Evolutionary conservation across 2,797 vertebrate species (phyloP), one percentile per base, ranked within the genome.

Genomic region (Huso huso): DNA sequence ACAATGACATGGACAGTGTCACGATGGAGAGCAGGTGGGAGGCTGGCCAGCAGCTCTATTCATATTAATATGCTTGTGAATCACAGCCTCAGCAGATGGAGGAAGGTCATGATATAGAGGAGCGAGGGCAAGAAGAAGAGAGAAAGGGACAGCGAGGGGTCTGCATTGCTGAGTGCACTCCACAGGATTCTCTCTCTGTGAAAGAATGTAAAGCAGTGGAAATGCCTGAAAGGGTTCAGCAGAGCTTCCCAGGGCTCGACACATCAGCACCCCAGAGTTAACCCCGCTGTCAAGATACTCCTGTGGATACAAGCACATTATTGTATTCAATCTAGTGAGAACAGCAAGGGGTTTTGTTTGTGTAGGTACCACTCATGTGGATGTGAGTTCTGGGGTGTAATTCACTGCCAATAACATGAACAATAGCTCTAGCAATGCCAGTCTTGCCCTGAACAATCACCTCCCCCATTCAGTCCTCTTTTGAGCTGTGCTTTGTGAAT

Each of bases 251-350:
- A 61, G 58, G 58, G 51, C 55, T 13, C 61, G 63, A 37, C 12
- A 9, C 61, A 68, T 61, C 51, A 51, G 60, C 63, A 18, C 15
- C 66, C 64, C 66, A 53, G 59, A 69, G 62, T 63, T 23, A 64
- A 70, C 62, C 57, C 50, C 37, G 60, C 55, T 11, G 10, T 58
- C 6, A n/a, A 65, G 49, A 48, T 65, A 10, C 51, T 48, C 18
- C 70, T 66, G 12, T 58, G 15, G 51, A 68, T 61, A 71, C 66
- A 74, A 72, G 64, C 48, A 50, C 61, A 62, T 68, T 67, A 72
- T 62, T 70, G 62, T 70, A 53, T 48, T 68, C 6, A 53, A 37
- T 37, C 37, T 37, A 37, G 5, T 5, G 37, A 37, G 37, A 37
- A 37, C 37, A 37, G 37, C 37, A 37, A 37, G 37, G 23, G 37